Evolutionary conservation across 2,797 vertebrate genomes (phyloP).

Genomic region (Orestias chungarensis): DNA sequence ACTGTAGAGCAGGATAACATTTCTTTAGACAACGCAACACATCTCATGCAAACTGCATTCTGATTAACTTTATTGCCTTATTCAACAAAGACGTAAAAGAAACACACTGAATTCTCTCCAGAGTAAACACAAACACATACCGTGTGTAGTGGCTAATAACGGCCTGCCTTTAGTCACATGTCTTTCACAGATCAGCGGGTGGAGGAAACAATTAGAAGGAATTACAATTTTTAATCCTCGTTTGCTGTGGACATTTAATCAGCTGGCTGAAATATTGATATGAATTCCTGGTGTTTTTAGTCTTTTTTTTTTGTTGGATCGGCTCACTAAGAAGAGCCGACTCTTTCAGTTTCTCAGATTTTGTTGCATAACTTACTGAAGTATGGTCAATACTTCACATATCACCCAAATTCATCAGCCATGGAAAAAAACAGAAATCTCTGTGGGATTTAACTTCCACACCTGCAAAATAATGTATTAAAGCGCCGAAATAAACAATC

Average conservation of each 20-base stretch:
- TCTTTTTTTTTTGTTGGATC: too few species aligned
- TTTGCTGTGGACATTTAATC: neutral
- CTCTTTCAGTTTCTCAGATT: too few species aligned
- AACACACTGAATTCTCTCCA: neutral
- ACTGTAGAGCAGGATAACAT: neutral
- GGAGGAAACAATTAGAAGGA: too few species aligned
- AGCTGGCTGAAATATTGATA: neutral
- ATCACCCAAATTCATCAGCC: slow-evolving; percentile 47
- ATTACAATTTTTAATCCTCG: too few species aligned
- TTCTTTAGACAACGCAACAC: neutral
- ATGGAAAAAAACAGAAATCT: slow-evolving; percentile 20
- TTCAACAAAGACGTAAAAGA: slow-evolving; percentile 2
- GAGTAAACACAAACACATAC: neutral
- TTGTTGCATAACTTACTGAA: too few species aligned
- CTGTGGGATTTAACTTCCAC: slow-evolving; percentile 36
- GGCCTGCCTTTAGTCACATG: neutral
- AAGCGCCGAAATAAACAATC: slow-evolving; percentile 23
- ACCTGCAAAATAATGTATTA: slow-evolving; percentile 24
- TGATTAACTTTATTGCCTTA: neutral
- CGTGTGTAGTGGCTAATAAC: neutral
- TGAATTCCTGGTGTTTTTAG: too few species aligned
- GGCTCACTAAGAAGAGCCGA: too few species aligned
- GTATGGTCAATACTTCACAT: too few species aligned
- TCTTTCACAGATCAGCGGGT: neutral
- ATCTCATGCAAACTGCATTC: neutral